phyloP scores from a whole-genome alignment of 2,797 vertebrate species.

The Loriculus beryllinus region DNA sequence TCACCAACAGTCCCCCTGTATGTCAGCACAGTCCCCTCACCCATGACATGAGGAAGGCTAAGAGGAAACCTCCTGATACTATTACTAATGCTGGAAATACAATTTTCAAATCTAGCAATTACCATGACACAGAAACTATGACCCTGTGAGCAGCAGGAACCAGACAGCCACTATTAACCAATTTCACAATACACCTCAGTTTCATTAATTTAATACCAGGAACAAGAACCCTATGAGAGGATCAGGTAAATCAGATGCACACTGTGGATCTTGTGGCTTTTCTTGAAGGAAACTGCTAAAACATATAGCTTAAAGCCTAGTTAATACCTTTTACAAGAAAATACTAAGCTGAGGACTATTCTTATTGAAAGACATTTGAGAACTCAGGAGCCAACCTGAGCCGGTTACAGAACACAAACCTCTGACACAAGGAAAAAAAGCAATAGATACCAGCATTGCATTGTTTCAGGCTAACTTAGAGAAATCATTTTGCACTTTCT shows the following conservation, averaged over 20 bases:
- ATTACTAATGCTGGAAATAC: background rate
- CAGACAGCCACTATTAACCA: background rate
- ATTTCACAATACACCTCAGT: background rate
- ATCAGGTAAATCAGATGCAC: background rate
- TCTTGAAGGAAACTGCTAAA: background rate
- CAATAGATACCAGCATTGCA: background rate
- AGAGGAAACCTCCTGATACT: background rate
- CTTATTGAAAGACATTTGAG: background rate
- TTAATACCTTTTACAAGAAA: background rate
- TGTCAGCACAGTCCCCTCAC: background rate
- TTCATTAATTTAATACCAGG: background rate
- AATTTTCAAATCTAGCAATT: background rate
- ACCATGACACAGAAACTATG: background rate
- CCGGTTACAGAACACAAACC: background rate
- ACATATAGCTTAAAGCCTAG: background rate
- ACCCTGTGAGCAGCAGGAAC: background rate
- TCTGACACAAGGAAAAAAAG: background rate
- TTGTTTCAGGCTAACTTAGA: background rate
- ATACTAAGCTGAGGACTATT: background rate
- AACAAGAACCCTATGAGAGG: background rate
- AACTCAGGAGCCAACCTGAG: background rate
- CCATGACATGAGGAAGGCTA: accelerated
- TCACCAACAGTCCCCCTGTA: background rate
- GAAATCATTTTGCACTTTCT: background rate
- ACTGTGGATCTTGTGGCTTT: background rate